Percentiles rank a stretch among this genome's conserved stretches.
phyloP scores from a whole-genome alignment of 2,797 vertebrate species.

The Megaceryle alcyon region DNA sequence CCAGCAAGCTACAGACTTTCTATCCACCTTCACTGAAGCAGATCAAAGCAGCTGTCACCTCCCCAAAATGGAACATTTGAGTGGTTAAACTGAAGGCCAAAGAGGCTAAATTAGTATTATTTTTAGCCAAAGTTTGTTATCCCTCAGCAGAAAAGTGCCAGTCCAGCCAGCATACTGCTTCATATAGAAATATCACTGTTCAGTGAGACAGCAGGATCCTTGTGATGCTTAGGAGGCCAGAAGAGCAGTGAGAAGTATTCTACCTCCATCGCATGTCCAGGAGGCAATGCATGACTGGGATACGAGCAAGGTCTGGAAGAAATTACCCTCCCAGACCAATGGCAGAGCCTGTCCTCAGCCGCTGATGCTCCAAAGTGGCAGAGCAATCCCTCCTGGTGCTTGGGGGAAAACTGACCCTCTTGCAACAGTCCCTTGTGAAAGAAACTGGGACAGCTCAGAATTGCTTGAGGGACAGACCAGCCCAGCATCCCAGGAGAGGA shows the following conservation, averaged over 20 bases:
- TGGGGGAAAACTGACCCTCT: neutral
- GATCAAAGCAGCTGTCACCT: neutral
- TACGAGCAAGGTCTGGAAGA: neutral
- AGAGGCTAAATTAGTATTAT: neutral
- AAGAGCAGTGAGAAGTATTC: neutral
- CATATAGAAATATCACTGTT: neutral
- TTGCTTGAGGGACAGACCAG: neutral
- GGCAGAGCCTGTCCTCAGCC: neutral
- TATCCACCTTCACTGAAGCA: neutral
- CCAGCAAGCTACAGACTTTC: constrained; percentile 7
- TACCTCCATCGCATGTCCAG: accelerated
- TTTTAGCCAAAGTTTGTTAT: neutral
- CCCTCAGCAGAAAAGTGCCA: neutral
- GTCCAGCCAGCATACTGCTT: neutral
- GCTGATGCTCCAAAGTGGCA: accelerated
- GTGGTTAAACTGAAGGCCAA: neutral
- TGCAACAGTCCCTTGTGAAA: neutral
- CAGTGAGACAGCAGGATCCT: neutral
- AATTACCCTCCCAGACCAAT: neutral
- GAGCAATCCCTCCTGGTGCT: neutral
- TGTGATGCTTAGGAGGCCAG: neutral
- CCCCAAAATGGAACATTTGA: neutral
- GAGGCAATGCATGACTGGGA: accelerated
- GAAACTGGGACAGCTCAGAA: neutral
- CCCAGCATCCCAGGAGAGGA: neutral